Evolutionary conservation across 1,140 invertebrate genomes (phyloP).

Genomic region (Pogonus chalceus): DNA sequence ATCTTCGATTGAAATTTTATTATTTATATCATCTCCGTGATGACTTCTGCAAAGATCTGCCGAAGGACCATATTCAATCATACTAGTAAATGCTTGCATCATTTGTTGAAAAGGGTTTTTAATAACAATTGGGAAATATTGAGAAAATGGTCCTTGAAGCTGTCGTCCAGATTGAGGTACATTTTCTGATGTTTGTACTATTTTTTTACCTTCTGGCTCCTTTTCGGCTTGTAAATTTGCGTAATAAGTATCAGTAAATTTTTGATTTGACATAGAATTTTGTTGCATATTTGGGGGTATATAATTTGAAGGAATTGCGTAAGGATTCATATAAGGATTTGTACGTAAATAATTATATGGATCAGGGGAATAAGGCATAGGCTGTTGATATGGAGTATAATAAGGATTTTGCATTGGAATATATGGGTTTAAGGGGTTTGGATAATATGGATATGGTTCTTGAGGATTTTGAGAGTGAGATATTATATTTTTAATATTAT

Average conservation of each 20-base stretch:
- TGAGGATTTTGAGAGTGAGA: slow-evolving; percentile 9
- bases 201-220: background rate
- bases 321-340: background rate
- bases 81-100: slow-evolving; percentile 39
- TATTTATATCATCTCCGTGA: slow-evolving; percentile 22
- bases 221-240: background rate
- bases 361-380: background rate
- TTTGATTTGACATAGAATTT: background rate
- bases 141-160: slow-evolving; percentile 36
- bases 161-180: slow-evolving; percentile 22
- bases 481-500: slow-evolving; percentile 22
- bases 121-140: slow-evolving; percentile 43
- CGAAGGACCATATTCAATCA: slow-evolving; percentile 46
- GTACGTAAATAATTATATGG: background rate
- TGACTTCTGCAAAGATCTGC: slow-evolving; percentile 39
- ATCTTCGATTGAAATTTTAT: background rate
- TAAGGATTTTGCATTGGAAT: slow-evolving; percentile 1
- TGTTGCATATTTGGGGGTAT: background rate
- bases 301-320: background rate
- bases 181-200: slow-evolving; percentile 22
- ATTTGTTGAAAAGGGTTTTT: slow-evolving; percentile 44
- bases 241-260: background rate
- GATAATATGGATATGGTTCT: background rate
- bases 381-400: too few species aligned
- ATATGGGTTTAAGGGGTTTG: background rate